Base-by-base conservation (phyloP, 2,888 invertebrate genomes). In the Ganaspis brasiliensis region DNA sequence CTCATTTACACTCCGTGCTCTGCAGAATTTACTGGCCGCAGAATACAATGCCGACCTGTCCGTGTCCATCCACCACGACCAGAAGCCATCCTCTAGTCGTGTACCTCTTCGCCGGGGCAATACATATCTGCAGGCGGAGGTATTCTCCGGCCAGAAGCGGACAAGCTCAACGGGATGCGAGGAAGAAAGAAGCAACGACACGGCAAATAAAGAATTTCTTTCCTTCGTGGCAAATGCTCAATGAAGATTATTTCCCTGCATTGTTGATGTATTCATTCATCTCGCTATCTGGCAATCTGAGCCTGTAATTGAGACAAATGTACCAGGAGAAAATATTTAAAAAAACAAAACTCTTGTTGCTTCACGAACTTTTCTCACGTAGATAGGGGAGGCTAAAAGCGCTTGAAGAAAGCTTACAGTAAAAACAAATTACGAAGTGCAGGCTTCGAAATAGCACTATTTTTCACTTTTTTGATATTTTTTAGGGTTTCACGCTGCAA, bases 11-110 rank as follows among this genome's bases (percentile, higher is more conserved):
- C 91, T 90, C 88, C 86, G 85, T 85, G 84, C 81, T 73, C 63
- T 56, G 77, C 82, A 91, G 88, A 88, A 91, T 91, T 91, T 91
- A 91, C 91, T 91, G 91, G 89, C 89, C 86, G 82, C 81, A 83
- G 90, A 90, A 91, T 88, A 91, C 91, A 91, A 91, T 91, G 91
- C 91, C 88, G 87, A 88, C 89, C 90, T 90, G 89, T 91, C 90
- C 88, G 86, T 90, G 91, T 90, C 91, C 90, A 89, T 91, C 91
- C 87, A 85, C 81, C 86, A 84, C 84, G 84, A 88, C 87, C 86
- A 81, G 84, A 80, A 84, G 85, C 86, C 84, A 83, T 85, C 86
- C 85, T 84, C 85, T 82, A 84, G 85, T 85, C 85, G 82, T 85
- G 88, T 87, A 85, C 84, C 85, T 87, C 85, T 84, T 77, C 86